A percentile compares a stretch with the other conserved stretches of the same genome.
These are phyloP conservation scores for Phortica variegata DNA, from an alignment of 1,140 invertebrate species.

Conservation along the genomic window DNA sequence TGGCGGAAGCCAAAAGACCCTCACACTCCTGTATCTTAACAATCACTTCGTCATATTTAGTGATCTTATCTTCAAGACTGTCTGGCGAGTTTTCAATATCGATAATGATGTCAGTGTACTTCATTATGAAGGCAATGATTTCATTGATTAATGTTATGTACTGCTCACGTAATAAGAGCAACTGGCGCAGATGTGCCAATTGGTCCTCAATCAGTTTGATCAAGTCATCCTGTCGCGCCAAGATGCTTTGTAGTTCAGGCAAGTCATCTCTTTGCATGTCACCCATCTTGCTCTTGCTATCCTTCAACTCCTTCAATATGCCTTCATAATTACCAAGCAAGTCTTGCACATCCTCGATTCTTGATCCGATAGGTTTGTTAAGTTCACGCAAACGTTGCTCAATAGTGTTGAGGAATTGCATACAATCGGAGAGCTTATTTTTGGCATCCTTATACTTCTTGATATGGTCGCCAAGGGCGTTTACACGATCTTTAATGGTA, in stretches of 20 bases:
- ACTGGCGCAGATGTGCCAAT: slow-evolving; percentile 73
- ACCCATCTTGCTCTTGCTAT: slow-evolving; percentile 76
- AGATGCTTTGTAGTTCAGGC: slow-evolving; percentile 74
- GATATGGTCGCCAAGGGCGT: slow-evolving; percentile 71
- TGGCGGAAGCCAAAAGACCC: slow-evolving; percentile 79
- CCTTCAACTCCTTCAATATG: slow-evolving; percentile 76
- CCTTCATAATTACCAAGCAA: slow-evolving; percentile 76
- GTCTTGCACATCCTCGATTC: slow-evolving; percentile 80
- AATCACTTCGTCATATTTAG: slow-evolving; percentile 82
- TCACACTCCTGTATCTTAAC: slow-evolving; percentile 85
- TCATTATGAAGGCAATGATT: slow-evolving; percentile 82
- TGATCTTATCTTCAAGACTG: slow-evolving; percentile 83
- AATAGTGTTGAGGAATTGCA: slow-evolving; percentile 77
- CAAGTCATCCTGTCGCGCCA: slow-evolving; percentile 80
- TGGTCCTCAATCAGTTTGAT: slow-evolving; percentile 81
- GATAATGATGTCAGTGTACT: slow-evolving; percentile 81
- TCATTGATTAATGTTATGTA: slow-evolving; percentile 83
- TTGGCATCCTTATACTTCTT: slow-evolving; percentile 78
- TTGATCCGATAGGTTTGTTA: slow-evolving; percentile 80
- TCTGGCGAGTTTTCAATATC: slow-evolving; percentile 81
- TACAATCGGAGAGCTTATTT: slow-evolving; percentile 73
- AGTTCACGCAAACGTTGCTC: slow-evolving; percentile 80
- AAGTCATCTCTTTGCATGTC: slow-evolving; percentile 74
- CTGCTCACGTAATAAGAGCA: slow-evolving; percentile 80
- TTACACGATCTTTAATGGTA: slow-evolving; percentile 74